phyloP scores from a whole-genome alignment of 2,113 vertebrate species.

The Aythya baeri region DNA sequence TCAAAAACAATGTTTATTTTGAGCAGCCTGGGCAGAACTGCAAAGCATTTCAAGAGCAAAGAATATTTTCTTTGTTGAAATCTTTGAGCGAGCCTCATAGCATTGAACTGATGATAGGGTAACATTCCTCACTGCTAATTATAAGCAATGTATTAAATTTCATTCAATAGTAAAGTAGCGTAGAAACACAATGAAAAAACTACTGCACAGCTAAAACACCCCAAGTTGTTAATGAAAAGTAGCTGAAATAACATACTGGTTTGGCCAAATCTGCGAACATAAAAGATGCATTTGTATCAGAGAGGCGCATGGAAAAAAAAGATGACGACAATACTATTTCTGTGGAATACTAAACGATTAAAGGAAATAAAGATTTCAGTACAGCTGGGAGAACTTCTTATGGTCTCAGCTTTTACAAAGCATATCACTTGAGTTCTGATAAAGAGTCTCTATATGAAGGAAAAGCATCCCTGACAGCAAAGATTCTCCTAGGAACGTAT shows the following conservation, averaged over 20 bases:
- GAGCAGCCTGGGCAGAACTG: conserved; percentile 14
- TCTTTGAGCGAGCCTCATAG: conserved; percentile 37
- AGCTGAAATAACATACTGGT: conserved; percentile 58
- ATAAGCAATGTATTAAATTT: conserved; percentile 68
- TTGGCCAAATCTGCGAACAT: conserved; percentile 40
- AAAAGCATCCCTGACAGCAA: not conserved
- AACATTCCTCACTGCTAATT: conserved; percentile 62
- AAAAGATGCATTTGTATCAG: conserved; percentile 56
- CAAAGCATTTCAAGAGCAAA: conserved; percentile 41
- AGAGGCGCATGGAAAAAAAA: not conserved
- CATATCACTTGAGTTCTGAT: not conserved
- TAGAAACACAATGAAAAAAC: conserved; percentile 57
- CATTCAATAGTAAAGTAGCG: conserved; percentile 51
- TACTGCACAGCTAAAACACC: conserved; percentile 49
- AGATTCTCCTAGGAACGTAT: conserved; percentile 1
- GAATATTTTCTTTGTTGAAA: conserved; percentile 69
- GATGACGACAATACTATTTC: conserved; percentile 36
- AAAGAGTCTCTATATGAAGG: not conserved
- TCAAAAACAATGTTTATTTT: conserved; percentile 65
- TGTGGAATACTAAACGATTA: conserved; percentile 16
- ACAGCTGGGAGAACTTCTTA: not conserved
- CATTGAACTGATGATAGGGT: conserved; percentile 60
- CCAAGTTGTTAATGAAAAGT: conserved; percentile 64
- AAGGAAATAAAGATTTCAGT: conserved; percentile 17
- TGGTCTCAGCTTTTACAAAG: conserved; percentile 4